Percentiles rank a stretch among this genome's conserved stretches.
phyloP scores from a whole-genome alignment of 2,888 invertebrate genomes.

The Macrophya alboannulata region DNA sequence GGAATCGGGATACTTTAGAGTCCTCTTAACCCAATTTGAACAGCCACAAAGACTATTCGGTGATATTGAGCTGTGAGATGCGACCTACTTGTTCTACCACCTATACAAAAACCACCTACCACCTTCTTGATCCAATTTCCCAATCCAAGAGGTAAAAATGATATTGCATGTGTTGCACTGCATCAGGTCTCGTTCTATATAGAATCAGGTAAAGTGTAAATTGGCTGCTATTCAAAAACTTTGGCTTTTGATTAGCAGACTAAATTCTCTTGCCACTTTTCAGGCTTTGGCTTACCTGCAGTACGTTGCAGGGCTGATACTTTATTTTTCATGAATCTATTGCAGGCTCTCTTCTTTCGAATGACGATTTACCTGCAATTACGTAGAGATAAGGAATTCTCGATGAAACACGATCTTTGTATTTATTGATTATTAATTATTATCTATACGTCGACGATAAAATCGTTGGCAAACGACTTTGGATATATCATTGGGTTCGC shows the following conservation, averaged over 20 bases:
- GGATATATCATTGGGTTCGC: neutral
- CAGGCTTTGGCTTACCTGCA: neutral
- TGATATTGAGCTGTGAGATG: constrained; percentile 76
- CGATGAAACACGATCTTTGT: neutral
- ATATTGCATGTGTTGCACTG: constrained; percentile 13
- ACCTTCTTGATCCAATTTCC: constrained; percentile 44
- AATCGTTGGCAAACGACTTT: neutral
- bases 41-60: constrained; percentile 74
- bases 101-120: constrained; percentile 38
- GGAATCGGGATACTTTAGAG: constrained; percentile 53
- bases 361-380: neutral
- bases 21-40: constrained; percentile 75
- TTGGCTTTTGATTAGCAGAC: neutral
- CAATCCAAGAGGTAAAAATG: constrained; percentile 40
- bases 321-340: neutral
- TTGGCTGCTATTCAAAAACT: neutral
- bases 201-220: neutral
- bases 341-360: neutral
- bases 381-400: neutral
- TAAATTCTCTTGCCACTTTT: neutral
- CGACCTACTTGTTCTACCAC: constrained; percentile 73
- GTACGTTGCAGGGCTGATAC: neutral
- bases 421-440: constrained; percentile 7
- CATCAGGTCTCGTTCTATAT: constrained; percentile 4
- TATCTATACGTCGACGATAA: neutral